Evolutionary conservation across 2,113 vertebrate species (phyloP).

Genomic region (Agelaius tricolor): DNA sequence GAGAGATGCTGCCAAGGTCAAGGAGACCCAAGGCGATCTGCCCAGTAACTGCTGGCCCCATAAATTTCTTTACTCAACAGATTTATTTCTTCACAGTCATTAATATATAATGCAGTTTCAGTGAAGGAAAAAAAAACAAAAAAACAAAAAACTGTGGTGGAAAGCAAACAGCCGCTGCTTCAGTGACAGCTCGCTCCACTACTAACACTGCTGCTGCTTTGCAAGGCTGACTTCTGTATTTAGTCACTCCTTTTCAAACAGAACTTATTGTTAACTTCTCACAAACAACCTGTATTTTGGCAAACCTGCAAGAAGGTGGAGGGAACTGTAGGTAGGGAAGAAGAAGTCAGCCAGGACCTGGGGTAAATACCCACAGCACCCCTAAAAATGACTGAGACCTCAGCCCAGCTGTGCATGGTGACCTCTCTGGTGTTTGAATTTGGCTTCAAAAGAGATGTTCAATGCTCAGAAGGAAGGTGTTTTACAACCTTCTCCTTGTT

Average conservation of each 20-base stretch:
- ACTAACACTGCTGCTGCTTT: neutral
- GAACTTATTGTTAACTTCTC: neutral
- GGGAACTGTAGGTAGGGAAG: neutral
- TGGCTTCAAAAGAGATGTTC: neutral
- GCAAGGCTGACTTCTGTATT: neutral
- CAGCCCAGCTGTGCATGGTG: neutral
- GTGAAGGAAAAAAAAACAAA: neutral
- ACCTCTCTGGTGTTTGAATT: neutral
- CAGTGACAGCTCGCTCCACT: neutral
- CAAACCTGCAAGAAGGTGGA: neutral
- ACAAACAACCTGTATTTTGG: neutral
- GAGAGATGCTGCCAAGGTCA: neutral
- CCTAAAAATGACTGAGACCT: neutral
- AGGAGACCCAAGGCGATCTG: neutral
- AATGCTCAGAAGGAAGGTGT: neutral
- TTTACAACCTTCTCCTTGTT: neutral
- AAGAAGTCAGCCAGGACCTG: neutral
- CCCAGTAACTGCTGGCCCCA: neutral
- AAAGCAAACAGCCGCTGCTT: neutral
- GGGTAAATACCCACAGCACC: neutral
- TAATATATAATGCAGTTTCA: neutral
- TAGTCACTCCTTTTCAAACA: neutral
- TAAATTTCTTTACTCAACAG: neutral
- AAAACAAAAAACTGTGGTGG: rapidly evolving
- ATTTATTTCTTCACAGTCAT: conserved; percentile 1